A percentile compares a stretch with the other conserved stretches of the same genome.
These are phyloP conservation scores for Nomada flava DNA, from an alignment of 2,888 invertebrate species.

Conservation along the genomic window DNA sequence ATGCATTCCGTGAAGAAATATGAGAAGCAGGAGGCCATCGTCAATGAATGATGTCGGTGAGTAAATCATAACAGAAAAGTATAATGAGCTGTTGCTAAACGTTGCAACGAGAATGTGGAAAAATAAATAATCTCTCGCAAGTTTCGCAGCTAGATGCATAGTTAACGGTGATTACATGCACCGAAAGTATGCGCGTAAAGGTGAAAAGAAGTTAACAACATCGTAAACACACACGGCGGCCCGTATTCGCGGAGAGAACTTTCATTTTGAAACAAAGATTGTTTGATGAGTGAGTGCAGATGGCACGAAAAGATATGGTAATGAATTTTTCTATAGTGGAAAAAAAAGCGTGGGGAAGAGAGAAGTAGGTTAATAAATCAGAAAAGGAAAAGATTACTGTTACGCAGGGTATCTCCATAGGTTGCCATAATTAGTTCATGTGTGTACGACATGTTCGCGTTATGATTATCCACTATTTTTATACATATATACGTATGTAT, in stretches of 20 bases:
- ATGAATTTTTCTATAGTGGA: conserved; percentile 38
- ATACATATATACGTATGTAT: too few relatives aligned
- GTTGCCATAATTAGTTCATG: background rate
- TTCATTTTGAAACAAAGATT: conserved; percentile 44
- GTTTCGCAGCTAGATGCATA: conserved; percentile 22
- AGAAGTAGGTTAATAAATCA: conserved; percentile 34
- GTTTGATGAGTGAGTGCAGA: conserved; percentile 38
- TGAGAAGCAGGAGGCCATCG: background rate
- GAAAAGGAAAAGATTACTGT: conserved; percentile 8
- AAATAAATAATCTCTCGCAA: conserved; percentile 37
- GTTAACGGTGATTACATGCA: conserved; percentile 36
- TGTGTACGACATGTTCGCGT: too few relatives aligned
- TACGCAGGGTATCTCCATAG: conserved; percentile 3
- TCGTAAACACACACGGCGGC: conserved; percentile 23
- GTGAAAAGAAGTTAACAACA: conserved; percentile 31
- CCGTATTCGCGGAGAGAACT: conserved; percentile 13
- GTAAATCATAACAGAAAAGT: conserved; percentile 13
- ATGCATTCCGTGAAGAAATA: background rate
- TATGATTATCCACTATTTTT: background rate
- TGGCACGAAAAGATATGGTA: conserved; percentile 53
- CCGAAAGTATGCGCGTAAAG: conserved; percentile 30
- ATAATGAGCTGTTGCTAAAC: conserved; percentile 36
- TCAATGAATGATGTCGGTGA: conserved; percentile 4
- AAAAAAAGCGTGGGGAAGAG: background rate
- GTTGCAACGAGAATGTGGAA: conserved; percentile 14